phyloP scores from a whole-genome alignment of 2,888 invertebrate genomes.

The Pemphredon lugubris region DNA sequence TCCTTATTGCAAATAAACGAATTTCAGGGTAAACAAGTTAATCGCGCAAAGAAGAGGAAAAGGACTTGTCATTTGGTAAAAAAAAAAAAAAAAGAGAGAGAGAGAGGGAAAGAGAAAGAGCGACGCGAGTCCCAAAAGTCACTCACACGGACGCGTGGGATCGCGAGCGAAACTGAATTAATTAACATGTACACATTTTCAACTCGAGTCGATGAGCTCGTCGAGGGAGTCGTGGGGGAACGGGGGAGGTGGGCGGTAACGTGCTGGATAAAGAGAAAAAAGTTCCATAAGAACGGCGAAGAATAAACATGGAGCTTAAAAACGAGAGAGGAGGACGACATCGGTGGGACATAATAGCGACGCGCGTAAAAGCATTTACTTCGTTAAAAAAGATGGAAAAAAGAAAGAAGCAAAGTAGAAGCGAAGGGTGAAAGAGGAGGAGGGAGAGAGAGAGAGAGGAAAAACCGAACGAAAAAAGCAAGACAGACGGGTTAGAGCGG shows the following conservation, averaged over 20 bases:
- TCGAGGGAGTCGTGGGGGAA: too few species aligned
- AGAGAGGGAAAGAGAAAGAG: not conserved
- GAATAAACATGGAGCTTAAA: conserved; percentile 56
- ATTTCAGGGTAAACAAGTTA: conserved; percentile 17
- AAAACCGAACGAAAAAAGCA: conserved; percentile 26
- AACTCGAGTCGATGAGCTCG: conserved; percentile 2
- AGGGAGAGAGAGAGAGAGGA: conserved; percentile 10
- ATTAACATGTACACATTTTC: conserved; percentile 21
- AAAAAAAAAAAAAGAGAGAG: not conserved
- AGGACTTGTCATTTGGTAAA: not conserved
- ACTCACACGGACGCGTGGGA: conserved; percentile 3
- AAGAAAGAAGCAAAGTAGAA: conserved; percentile 8
- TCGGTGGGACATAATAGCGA: conserved; percentile 53
- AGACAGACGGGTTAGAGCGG: conserved; percentile 25
- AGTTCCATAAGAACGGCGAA: conserved; percentile 15
- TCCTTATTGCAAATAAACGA: conserved; percentile 4
- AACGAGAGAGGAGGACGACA: conserved; percentile 30
- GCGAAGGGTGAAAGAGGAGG: conserved; percentile 13
- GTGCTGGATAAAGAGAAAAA: conserved; percentile 5
- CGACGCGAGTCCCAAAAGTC: not conserved
- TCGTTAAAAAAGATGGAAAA: conserved; percentile 16
- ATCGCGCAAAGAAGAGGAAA: conserved; percentile 14
- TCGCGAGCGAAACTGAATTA: conserved; percentile 16
- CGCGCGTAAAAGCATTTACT: conserved; percentile 65
- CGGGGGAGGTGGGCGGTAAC: too few species aligned